Evolutionary conservation across 2,888 invertebrate species (phyloP).

Genomic region (Hydraecia micacea): DNA sequence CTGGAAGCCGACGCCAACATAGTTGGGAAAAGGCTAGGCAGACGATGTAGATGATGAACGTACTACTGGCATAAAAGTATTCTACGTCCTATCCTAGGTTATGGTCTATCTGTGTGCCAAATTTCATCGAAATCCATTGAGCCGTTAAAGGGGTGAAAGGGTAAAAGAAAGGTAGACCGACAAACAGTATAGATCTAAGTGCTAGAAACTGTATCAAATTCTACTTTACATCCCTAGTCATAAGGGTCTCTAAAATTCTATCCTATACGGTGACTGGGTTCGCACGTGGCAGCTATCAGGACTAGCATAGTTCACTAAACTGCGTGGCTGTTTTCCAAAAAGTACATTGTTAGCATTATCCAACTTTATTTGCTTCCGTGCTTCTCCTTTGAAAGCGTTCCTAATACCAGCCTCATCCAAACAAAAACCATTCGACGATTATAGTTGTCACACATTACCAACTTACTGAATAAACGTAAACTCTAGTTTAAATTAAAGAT

Average conservation of each 20-base stretch:
- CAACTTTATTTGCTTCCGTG: neutral
- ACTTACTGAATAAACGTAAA: too few species aligned
- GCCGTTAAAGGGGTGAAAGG: too few species aligned
- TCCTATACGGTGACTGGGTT: neutral
- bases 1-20: too few species aligned
- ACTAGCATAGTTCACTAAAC: neutral
- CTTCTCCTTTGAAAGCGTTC: neutral
- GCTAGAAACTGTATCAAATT: neutral
- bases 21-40: too few species aligned
- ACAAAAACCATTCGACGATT: too few species aligned
- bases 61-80: neutral
- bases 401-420: neutral
- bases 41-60: too few species aligned
- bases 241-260: neutral
- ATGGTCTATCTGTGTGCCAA: too few species aligned
- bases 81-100: neutral
- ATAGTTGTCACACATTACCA: neutral
- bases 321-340: neutral
- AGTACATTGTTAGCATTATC: neutral
- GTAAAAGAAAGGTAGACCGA: neutral
- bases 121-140: neutral
- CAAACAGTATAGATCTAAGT: neutral
- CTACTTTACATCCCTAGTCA: too few species aligned
- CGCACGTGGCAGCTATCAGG: neutral
- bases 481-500: too few species aligned